Conservation (phyloP, 1,140 invertebrate genomes). For the Drosophila sturtevanti region DNA sequence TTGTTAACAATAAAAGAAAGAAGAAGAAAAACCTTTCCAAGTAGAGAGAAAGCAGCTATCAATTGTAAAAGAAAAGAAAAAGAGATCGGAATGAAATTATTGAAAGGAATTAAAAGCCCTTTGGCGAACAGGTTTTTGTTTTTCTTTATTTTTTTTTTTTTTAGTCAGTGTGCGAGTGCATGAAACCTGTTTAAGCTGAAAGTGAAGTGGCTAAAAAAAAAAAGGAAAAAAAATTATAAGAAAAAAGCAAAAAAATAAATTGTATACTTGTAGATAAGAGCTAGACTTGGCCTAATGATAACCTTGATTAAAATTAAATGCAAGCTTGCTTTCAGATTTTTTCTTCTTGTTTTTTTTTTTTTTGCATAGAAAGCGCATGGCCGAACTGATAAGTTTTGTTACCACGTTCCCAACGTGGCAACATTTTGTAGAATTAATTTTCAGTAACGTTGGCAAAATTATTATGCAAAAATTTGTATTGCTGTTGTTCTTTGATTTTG, state of each 20-base stretch:
- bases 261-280: slow-evolving; percentile 43
- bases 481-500: slow-evolving; percentile 19
- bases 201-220: slow-evolving; percentile 61
- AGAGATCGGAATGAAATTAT: slow-evolving; percentile 29
- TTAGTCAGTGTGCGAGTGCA: background rate
- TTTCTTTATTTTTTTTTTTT: too few species aligned
- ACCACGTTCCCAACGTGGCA: slow-evolving; percentile 60
- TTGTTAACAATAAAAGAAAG: slow-evolving; percentile 22
- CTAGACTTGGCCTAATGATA: slow-evolving; percentile 28
- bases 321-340: slow-evolving; percentile 23
- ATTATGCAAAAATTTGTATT: slow-evolving; percentile 20
- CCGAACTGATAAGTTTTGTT: slow-evolving; percentile 20
- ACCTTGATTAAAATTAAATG: slow-evolving; percentile 50
- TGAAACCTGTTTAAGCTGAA: slow-evolving; percentile 68
- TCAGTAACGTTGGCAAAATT: slow-evolving; percentile 7
- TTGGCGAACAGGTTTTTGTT: slow-evolving; percentile 59
- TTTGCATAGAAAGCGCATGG: slow-evolving; percentile 1
- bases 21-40: slow-evolving; percentile 43
- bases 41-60: slow-evolving; percentile 39
- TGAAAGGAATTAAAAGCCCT: slow-evolving; percentile 2
- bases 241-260: background rate
- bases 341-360: background rate
- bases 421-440: slow-evolving; percentile 29
- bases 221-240: background rate
- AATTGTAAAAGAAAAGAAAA: slow-evolving; percentile 57